Evolutionary conservation across 2,888 invertebrate species (phyloP).

Genomic region (Lasiommata megera): DNA sequence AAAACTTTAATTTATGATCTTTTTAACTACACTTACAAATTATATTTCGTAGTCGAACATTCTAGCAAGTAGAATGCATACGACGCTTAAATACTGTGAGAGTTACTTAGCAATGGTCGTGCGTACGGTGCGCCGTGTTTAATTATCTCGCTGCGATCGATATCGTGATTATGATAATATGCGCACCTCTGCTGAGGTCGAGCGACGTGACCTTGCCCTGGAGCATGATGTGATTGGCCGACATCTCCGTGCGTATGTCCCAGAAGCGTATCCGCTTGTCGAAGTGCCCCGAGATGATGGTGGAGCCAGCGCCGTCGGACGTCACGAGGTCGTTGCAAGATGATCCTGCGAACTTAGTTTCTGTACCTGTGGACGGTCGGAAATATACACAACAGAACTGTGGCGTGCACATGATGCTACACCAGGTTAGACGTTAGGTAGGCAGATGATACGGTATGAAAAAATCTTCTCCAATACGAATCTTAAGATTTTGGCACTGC

Average conservation of each 20-base stretch:
- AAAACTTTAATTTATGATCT: too few species aligned
- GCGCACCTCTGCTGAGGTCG: slow-evolving; percentile 92
- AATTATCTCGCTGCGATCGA: slow-evolving; percentile 31
- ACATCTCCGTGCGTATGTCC: slow-evolving; percentile 95
- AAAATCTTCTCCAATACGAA: too few species aligned
- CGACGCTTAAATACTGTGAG: neutral
- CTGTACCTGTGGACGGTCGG: slow-evolving; percentile 83
- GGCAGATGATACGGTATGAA: too few species aligned
- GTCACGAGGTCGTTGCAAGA: slow-evolving; percentile 98
- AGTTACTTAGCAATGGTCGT: slow-evolving; percentile 11
- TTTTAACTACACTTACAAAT: too few species aligned
- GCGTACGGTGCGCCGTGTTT: slow-evolving; percentile 21
- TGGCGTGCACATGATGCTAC: too few species aligned
- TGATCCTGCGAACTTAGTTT: slow-evolving; percentile 97
- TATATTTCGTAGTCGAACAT: too few species aligned
- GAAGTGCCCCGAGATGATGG: slow-evolving; percentile 98
- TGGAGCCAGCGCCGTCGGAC: slow-evolving; percentile 91
- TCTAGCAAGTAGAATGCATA: too few species aligned
- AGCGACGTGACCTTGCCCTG: slow-evolving; percentile 97
- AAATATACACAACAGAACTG: neutral
- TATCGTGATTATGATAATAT: slow-evolving; percentile 18
- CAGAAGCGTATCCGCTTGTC: slow-evolving; percentile 98
- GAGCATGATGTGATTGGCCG: slow-evolving; percentile 91
- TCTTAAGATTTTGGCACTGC: too few species aligned
- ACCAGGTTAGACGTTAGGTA: too few species aligned